phyloP scores from a whole-genome alignment of 2,797 vertebrate species.

The Sternotherus odoratus region DNA sequence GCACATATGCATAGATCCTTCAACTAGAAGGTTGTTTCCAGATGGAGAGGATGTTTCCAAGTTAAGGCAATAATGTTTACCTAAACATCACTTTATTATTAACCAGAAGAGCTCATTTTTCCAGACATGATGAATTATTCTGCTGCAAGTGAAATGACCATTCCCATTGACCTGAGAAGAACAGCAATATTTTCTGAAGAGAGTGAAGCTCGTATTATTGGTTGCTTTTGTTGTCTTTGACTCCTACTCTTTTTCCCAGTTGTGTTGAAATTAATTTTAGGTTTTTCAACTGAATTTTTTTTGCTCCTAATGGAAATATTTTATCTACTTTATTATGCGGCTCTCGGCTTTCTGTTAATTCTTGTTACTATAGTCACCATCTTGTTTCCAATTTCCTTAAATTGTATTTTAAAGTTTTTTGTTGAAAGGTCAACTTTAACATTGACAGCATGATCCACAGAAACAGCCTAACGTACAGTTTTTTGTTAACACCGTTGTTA shows the following conservation, averaged over 20 bases:
- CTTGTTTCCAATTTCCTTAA: background rate
- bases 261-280: background rate
- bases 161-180: conserved; percentile 27
- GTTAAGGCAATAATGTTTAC: conserved; percentile 69
- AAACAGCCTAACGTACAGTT: background rate
- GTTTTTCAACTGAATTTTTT: background rate
- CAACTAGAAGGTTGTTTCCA: conserved; percentile 59
- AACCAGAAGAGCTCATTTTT: conserved; percentile 53
- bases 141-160: conserved; percentile 36
- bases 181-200: conserved; percentile 40
- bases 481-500: background rate
- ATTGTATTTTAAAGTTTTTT: background rate
- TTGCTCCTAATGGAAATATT: background rate
- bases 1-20: conserved; percentile 46
- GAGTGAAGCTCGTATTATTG: background rate
- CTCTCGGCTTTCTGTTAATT: background rate
- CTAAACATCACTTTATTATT: too few species aligned
- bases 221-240: conserved; percentile 9
- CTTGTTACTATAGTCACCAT: background rate
- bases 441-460: background rate
- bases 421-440: background rate
- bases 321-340: background rate
- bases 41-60: conserved; percentile 52
- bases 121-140: conserved; percentile 32
- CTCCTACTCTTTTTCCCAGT: background rate